A percentile compares a stretch with the other conserved stretches of the same genome.
phyloP scores from a whole-genome alignment of 2,888 invertebrate species.

The Dynastes hyllus region DNA sequence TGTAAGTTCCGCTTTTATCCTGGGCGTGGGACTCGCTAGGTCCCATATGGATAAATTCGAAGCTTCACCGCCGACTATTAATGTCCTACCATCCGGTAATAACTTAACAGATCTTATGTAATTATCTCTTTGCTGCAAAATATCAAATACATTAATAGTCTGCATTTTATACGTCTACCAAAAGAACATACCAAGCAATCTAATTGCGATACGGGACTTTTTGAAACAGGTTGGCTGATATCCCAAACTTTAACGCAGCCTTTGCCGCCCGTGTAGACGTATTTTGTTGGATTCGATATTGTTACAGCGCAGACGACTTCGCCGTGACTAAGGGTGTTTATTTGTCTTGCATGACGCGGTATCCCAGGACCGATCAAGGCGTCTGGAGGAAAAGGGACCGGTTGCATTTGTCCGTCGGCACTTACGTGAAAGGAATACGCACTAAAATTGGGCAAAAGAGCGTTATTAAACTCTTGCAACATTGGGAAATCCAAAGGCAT shows the following conservation, averaged over 20 bases:
- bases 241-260: conserved; percentile 94
- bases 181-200: conserved; percentile 82
- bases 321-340: conserved; percentile 94
- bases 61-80: conserved; percentile 98
- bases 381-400: conserved; percentile 96
- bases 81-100: conserved; percentile 92
- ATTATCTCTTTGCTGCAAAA: conserved; percentile 90
- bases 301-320: conserved; percentile 99
- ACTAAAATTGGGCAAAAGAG: conserved; percentile 69
- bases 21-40: conserved; percentile 90
- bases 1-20: conserved; percentile 92
- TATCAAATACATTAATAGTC: conserved; percentile 36
- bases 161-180: background rate
- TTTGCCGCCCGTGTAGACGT: conserved; percentile 98
- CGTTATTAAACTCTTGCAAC: background rate
- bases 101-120: conserved; percentile 97
- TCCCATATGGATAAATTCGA: conserved; percentile 98
- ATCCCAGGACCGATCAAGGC: conserved; percentile 95
- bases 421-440: conserved; percentile 97
- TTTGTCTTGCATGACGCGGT: conserved; percentile 91
- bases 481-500: too few relatives aligned
- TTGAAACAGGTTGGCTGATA: conserved; percentile 83
- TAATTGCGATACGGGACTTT: conserved; percentile 87
- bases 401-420: conserved; percentile 89
- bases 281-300: conserved; percentile 88